Evolutionary conservation across 2,888 invertebrate genomes (phyloP).

Genomic region (Epicampocera succincta): DNA sequence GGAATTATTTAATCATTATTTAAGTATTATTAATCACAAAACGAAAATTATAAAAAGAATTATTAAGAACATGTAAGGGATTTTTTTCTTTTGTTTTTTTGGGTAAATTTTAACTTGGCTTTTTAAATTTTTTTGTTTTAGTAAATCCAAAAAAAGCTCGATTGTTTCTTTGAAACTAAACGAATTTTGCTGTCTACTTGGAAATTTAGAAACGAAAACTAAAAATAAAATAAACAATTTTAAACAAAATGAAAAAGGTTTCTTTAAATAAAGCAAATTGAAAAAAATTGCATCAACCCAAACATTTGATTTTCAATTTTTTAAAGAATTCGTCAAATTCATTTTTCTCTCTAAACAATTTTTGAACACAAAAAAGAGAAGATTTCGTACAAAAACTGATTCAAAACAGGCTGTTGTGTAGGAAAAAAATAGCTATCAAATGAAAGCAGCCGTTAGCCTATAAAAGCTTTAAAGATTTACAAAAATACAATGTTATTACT

Average conservation of each 20-base stretch:
- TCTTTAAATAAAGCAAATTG: conserved; percentile 65
- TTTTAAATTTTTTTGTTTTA: conserved; percentile 66
- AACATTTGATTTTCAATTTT: conserved; percentile 58
- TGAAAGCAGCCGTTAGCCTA: neutral
- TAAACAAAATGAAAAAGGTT: conserved; percentile 13
- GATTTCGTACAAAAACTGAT: conserved; percentile 20
- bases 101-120: conserved; percentile 71
- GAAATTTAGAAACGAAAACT: conserved; percentile 11
- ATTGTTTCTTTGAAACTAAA: conserved; percentile 59
- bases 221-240: neutral
- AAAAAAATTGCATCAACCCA: conserved; percentile 75
- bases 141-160: conserved; percentile 68
- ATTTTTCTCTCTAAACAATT: conserved; percentile 3
- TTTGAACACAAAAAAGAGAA: neutral
- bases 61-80: conserved; percentile 67
- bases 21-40: conserved; percentile 67
- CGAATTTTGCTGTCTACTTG: conserved; percentile 44
- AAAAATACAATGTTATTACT: conserved; percentile 59
- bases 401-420: conserved; percentile 21
- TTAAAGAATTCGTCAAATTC: neutral
- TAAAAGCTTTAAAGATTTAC: conserved; percentile 31
- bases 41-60: conserved; percentile 9
- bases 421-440: neutral
- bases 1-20: conserved; percentile 32
- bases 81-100: too few relatives aligned